Evolutionary conservation across 2,888 invertebrate species (phyloP).

Genomic region (Drosophila borealis): DNA sequence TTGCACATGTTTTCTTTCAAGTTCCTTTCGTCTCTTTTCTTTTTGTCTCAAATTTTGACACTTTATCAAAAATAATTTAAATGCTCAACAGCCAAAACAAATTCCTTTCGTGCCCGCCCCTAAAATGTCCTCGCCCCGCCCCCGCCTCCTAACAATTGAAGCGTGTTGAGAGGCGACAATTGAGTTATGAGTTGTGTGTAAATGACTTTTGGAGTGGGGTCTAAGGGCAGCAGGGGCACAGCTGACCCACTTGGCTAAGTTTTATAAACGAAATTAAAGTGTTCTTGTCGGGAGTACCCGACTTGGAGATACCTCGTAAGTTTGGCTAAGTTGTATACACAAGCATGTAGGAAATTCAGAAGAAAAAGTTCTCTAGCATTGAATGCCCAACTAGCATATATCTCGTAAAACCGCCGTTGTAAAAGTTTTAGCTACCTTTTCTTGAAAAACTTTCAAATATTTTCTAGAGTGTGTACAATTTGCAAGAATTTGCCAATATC

Average conservation of each 20-base stretch:
- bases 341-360: too few relatives aligned
- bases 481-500: too few relatives aligned
- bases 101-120: slow-evolving; percentile 4
- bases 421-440: too few relatives aligned
- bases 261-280: background rate
- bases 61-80: slow-evolving; percentile 54
- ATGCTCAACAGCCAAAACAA: slow-evolving; percentile 45
- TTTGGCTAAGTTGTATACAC: too few relatives aligned
- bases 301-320: too few relatives aligned
- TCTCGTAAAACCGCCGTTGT: too few relatives aligned
- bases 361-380: too few relatives aligned
- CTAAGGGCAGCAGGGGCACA: slow-evolving; percentile 3
- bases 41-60: slow-evolving; percentile 60
- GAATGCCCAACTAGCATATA: too few relatives aligned
- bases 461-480: too few relatives aligned
- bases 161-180: slow-evolving; percentile 63
- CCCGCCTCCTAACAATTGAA: slow-evolving; percentile 48
- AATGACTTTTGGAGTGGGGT: slow-evolving; percentile 24
- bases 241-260: slow-evolving; percentile 34
- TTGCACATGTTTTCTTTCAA: slow-evolving; percentile 36
- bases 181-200: slow-evolving; percentile 60
- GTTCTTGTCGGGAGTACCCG: background rate
- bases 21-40: background rate
- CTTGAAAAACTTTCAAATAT: too few relatives aligned
- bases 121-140: background rate